Base-by-base conservation (phyloP, 1,140 invertebrate genomes). In the Lycorma delicatula region DNA sequence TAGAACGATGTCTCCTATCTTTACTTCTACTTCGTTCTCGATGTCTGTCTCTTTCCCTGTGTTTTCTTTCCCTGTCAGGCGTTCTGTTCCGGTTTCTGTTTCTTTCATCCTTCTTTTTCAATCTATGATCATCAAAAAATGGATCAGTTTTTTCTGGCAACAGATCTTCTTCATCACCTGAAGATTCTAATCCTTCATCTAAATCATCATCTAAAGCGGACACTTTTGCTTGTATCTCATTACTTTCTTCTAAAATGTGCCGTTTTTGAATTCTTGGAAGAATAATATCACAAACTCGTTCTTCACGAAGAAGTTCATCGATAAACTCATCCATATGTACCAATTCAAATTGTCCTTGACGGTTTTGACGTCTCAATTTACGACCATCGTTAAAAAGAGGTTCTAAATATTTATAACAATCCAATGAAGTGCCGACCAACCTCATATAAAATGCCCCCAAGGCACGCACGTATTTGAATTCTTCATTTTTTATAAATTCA, bases 321-420 rank as follows among this genome's bases (percentile, higher is more conserved):
- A 99, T 94, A 71, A 95, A 99, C 71, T 99, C 97, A 74, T 99
- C 97, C 89, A 99, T 93, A 66, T 98, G 90, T 28, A 95, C 74
- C 16, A 98, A 72, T 73, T 96, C 89, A 72, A 89, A 99, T 60
- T 84, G 79, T 12, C 89, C 93, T 70, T 85, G 75, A 66, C 96
- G 79, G 70, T 93, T 93, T 74, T 98, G 93, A n/a, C 82, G 74
- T 47, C 95, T 79, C 26, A 99, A 71, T 75, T 99, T 99, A 59
- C 97, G 79, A 70, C 96, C 97, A 72, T 99, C 97, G 65, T 97
- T 97, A 65, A 97, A 93, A 4, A 99, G 77, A 0, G 97, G 97
- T 71, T 99, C 97, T 47, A 99, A 77, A 77, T 99, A 99, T 74
- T 98, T 98, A 69, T 95, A 99, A 70, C 92, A 95, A 72, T 99